Evolutionary conservation across 2,888 invertebrate species (phyloP), one percentile per base, ranked within the genome.

Genomic region (Caenorhabditis uteleia): DNA sequence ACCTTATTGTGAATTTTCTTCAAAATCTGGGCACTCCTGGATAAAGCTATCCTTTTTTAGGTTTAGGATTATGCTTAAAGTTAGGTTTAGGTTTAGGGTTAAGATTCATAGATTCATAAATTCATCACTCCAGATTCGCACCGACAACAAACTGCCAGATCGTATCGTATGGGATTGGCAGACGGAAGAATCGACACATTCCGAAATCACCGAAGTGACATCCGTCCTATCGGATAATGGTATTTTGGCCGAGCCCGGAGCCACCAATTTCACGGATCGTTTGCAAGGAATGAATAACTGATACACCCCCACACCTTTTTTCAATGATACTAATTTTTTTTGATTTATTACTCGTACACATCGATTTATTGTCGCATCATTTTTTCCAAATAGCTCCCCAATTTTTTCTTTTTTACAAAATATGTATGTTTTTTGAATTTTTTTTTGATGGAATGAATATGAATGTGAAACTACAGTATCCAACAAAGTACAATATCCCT

Each of bases 101-200:
- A n/a, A n/a, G n/a, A n/a, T n/a, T n/a, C 8, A 39, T 20, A 10
- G 7, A n/a, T 39, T 39, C 8, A 39, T n/a, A 39, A 39, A n/a
- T 10, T 7, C n/a, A n/a, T 7, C 12, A 29, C 7, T 29, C 12
- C 23, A 64, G 58, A 59, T 65, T 26, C 49, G 65, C 29, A 10
- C 21, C 12, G 58, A 65, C 18, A 20, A 59, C 45, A 40, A 36
- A 1, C 29, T 58, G 16, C 39, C 65, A 20, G 58, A 65, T 26
- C 58, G 58, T 20, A 40, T 31, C 36, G 45, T 40, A 10, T 65
- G 65, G 65, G 65, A 65, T 31, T 65, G 65, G 65, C 65, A 65
- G 23, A 38, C 46, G n/a, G 65, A 65, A 23, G 65, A 65, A 27
- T 65, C 65, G 29, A 29, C 54, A 26, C 44, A 53, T 29, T 65